These are phyloP conservation scores for Pasiphila rectangulata DNA, from an alignment of 2,888 invertebrate species.

Conservation along the genomic window DNA sequence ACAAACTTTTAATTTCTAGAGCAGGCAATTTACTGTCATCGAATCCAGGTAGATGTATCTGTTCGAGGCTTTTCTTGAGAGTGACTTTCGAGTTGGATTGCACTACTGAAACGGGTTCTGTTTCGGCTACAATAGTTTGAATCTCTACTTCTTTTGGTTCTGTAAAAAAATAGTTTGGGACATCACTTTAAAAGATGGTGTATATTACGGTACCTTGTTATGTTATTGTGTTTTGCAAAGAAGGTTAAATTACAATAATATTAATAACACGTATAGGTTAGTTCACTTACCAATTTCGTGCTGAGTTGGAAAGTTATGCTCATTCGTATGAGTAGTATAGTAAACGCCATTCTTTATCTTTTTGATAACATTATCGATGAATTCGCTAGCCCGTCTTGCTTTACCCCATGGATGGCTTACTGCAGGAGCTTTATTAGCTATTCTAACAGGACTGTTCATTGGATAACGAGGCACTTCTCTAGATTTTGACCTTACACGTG, in stretches of 20 bases:
- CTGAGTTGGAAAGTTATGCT: conserved; percentile 23
- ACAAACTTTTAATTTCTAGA: conserved; percentile 53
- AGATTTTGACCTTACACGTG: conserved; percentile 7
- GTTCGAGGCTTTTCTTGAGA: conserved; percentile 25
- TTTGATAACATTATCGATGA: conserved; percentile 65
- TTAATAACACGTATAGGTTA: too few species aligned
- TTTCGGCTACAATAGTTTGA: conserved; percentile 38
- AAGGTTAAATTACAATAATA: too few species aligned
- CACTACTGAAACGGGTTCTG: conserved; percentile 8
- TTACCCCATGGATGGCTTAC: conserved; percentile 48
- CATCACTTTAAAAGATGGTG: too few species aligned
- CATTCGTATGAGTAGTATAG: conserved; percentile 52
- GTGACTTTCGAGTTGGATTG: conserved; percentile 27
- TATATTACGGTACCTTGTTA: too few species aligned
- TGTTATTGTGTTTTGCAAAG: too few species aligned
- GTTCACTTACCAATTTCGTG: conserved; percentile 28
- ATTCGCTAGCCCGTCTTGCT: conserved; percentile 61
- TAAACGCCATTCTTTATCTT: conserved; percentile 63
- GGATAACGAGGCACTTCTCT: conserved; percentile 5
- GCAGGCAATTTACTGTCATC: conserved; percentile 43
- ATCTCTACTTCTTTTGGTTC: conserved; percentile 43
- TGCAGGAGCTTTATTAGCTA: conserved; percentile 2
- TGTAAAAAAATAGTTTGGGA: conserved; percentile 30
- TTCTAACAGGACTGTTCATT: conserved; percentile 3
- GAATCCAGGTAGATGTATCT: conserved; percentile 50